Evolutionary conservation across 2,888 invertebrate species (phyloP), one percentile per base, ranked within the genome.

Genomic region (Lepidochrysops patricia): DNA sequence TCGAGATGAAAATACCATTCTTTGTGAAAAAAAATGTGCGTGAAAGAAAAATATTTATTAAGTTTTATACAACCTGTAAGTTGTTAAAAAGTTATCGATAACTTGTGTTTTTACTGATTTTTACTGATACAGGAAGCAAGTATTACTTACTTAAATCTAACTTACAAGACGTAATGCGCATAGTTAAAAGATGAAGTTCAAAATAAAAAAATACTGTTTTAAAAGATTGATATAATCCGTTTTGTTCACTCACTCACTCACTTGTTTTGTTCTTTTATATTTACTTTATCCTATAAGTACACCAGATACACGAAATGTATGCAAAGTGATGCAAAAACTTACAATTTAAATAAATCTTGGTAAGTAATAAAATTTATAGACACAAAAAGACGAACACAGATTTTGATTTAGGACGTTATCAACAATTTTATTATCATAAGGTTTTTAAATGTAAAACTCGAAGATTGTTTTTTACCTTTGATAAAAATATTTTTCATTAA

Each of bases 401-500:
- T 23, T 43, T 43, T 43, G 43, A 43, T 43, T 43, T 43, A 23
- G 23, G 23, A 43, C 43, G 19, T 19, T 12, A 19, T 43, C 43
- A 43, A 43, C 19, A 19, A 43, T 43, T 43, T 43, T 23, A 43
- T 43, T 43, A 43, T 43, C 19, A 43, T 23, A 19, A 23, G 7
- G 2, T 9, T 19, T 37, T 43, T 13, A 2, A 13, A 43, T 43
- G 9, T 43, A 5, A 43, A 43, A 23, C 4, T 43, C 19, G 9
- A 12, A 43, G 19, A 9, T 9, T 9, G 7, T 43, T 43, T 4
- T 43, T 23, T 34, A 43, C 19, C 3, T 23, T 37, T 37, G 6
- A 19, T 3, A 19, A 43, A 43, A 43, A 19, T 9, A 29, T 29
- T 29, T 43, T 85, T 83, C 79, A 86, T 76, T n/a, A n/a, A n/a